Percentiles rank a stretch among this genome's conserved stretches.
phyloP scores from a whole-genome alignment of 2,888 invertebrate species.

The Sminthurinus aureus region DNA sequence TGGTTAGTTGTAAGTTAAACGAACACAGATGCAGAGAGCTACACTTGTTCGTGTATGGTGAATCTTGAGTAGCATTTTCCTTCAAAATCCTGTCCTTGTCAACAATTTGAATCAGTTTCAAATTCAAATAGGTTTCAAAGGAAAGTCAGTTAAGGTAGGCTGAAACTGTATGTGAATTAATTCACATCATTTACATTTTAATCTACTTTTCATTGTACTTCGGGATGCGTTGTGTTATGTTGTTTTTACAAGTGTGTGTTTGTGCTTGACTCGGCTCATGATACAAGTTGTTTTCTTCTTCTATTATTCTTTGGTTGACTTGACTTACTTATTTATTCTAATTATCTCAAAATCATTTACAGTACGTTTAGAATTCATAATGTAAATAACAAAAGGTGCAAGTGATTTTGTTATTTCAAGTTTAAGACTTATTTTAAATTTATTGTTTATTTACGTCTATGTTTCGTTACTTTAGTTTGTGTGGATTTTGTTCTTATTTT shows the following conservation, averaged over 20 bases:
- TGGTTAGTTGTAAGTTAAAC: background rate
- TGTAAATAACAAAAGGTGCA: background rate
- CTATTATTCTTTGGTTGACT: too few relatives aligned
- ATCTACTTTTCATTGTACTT: background rate
- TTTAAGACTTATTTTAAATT: constrained; percentile 3
- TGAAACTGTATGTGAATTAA: too few relatives aligned
- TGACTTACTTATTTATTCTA: background rate
- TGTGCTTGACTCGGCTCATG: background rate
- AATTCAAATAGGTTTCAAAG: background rate
- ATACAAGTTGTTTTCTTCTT: background rate
- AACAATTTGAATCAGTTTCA: background rate
- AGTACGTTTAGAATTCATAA: background rate
- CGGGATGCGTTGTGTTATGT: background rate
- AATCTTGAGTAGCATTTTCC: background rate
- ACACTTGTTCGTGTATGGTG: background rate
- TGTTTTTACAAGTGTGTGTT: background rate
- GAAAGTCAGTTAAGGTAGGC: background rate
- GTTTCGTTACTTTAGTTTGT: background rate
- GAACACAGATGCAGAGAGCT: too few relatives aligned
- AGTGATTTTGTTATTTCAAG: background rate
- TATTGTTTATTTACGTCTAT: background rate
- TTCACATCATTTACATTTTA: background rate
- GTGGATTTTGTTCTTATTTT: background rate
- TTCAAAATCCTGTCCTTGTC: constrained; percentile 5
- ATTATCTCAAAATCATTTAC: background rate